Evolutionary conservation across 2,797 vertebrate genomes (phyloP).

Genomic region (Meda fulgida): DNA sequence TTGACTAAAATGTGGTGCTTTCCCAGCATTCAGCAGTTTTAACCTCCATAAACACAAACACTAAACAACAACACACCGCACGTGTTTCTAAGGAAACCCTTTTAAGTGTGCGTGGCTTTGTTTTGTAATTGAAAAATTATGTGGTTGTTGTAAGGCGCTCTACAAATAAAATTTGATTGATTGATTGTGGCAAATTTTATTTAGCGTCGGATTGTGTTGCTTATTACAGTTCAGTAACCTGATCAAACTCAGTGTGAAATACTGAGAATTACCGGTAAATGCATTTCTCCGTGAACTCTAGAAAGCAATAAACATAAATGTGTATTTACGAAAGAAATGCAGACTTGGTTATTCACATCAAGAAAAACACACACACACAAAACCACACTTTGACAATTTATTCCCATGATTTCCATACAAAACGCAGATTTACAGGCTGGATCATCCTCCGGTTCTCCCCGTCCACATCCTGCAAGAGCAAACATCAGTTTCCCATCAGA

Average conservation of each 20-base stretch:
- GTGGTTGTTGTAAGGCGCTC: too few species aligned
- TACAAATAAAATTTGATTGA: too few species aligned
- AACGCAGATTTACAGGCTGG: conserved; percentile 65
- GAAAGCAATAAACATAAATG: background rate
- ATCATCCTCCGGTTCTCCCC: background rate
- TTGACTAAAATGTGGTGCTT: background rate
- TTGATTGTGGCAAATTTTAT: background rate
- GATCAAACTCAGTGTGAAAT: background rate
- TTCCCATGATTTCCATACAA: conserved; percentile 69
- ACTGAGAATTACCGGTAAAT: background rate
- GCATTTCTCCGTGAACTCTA: background rate
- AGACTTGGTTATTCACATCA: background rate
- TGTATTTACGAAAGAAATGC: background rate
- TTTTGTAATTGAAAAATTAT: background rate
- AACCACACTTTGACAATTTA: conserved; percentile 44
- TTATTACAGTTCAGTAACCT: background rate
- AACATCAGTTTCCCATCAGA: background rate
- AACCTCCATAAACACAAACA: background rate
- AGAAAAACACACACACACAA: background rate
- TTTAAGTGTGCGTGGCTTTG: background rate
- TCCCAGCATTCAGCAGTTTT: background rate
- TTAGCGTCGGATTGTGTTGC: background rate
- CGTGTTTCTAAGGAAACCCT: background rate
- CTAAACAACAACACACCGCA: background rate
- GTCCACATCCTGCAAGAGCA: background rate